Percentiles rank a stretch among this genome's conserved stretches.
Conservation (phyloP, 2,113 vertebrate species). For the Antechinus stuartii region DNA sequence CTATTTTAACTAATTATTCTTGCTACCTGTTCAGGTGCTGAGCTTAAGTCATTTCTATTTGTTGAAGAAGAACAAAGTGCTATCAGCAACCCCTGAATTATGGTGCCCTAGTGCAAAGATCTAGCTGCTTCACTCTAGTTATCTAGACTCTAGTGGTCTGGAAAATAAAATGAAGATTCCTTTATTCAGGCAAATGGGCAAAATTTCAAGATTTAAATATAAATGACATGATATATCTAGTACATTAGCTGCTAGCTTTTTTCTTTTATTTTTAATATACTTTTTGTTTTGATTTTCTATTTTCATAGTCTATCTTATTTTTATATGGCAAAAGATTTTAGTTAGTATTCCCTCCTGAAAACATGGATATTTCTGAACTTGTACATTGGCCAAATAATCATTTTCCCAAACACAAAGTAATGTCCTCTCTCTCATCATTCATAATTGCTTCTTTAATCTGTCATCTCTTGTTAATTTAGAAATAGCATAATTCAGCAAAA, state of each 20-base stretch:
- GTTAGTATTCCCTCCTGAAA: neutral
- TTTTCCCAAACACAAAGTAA: neutral
- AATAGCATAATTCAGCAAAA: neutral
- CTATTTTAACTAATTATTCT: neutral
- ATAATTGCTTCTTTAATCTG: neutral
- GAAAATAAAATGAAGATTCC: neutral
- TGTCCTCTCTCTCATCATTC: neutral
- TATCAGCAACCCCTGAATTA: neutral
- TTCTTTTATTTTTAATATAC: neutral
- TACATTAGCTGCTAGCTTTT: neutral
- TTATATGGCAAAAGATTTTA: neutral
- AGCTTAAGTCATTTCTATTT: neutral
- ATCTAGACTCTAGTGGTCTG: neutral
- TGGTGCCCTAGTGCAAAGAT: neutral
- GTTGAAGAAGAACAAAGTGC: neutral
- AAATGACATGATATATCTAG: neutral
- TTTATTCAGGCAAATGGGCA: neutral
- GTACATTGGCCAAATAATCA: neutral
- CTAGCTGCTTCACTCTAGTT: neutral
- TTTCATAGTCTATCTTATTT: neutral
- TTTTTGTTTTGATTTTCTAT: constrained; percentile 9
- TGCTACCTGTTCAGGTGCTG: neutral
- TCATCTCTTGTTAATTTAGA: constrained; percentile 16
- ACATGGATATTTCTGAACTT: neutral
- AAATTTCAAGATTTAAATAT: neutral